phyloP scores from a whole-genome alignment of 2,113 vertebrate species.

The Glareola pratincola region DNA sequence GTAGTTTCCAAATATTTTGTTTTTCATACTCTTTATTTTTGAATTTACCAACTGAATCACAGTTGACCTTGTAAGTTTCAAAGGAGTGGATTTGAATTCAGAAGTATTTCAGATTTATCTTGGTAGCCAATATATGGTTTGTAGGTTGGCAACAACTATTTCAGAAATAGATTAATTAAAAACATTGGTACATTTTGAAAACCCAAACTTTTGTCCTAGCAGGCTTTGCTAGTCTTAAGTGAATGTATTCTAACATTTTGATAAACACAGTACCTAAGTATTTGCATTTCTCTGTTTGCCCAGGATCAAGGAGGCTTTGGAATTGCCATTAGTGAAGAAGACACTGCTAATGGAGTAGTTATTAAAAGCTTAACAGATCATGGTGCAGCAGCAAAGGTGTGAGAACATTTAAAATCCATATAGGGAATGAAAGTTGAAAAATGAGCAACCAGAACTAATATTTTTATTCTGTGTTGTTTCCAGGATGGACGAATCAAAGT shows the following conservation, averaged over 20 bases:
- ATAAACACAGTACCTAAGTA: not conserved
- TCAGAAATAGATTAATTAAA: not conserved
- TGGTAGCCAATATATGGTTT: not conserved
- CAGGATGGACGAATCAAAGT: slow-evolving; percentile 85
- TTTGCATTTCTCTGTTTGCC: not conserved
- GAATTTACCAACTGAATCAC: not conserved
- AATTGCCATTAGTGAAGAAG: slow-evolving; percentile 84
- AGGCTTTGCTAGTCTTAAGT: not conserved
- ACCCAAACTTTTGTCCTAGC: not conserved
- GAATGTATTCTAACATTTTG: not conserved
- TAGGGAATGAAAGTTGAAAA: not conserved
- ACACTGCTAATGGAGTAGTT: slow-evolving; percentile 75
- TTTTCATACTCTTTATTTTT: not conserved
- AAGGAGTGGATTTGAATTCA: not conserved
- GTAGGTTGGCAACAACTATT: not conserved
- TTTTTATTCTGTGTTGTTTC: not conserved
- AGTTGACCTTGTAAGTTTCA: not conserved
- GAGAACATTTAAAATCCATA: not conserved
- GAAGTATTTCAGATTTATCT: not conserved
- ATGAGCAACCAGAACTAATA: not conserved
- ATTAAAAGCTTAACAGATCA: slow-evolving; percentile 83
- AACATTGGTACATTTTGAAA: not conserved
- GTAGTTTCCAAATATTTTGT: not conserved
- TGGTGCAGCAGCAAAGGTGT: slow-evolving; percentile 78
- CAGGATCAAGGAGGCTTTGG: slow-evolving; percentile 86